Evolutionary conservation across 2,888 invertebrate genomes (phyloP).

Genomic region (Chirona hameri): DNA sequence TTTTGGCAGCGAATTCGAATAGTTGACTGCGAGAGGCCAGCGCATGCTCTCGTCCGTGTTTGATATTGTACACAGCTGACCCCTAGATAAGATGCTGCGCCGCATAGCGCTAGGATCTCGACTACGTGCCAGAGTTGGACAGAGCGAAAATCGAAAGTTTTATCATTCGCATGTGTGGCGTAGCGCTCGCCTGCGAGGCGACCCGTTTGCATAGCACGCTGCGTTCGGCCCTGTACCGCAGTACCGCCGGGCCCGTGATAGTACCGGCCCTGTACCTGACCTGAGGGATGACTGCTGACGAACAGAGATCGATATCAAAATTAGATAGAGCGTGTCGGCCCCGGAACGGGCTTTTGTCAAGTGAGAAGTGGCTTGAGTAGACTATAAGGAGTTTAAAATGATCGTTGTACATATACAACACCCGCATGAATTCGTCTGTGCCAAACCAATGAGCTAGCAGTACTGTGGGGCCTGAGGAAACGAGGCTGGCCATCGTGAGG

Average conservation of each 20-base stretch:
- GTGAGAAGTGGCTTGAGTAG: background rate
- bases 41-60: too few relatives aligned
- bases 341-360: background rate
- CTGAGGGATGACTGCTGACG: background rate
- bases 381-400: background rate
- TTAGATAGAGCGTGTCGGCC: background rate
- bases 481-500: too few relatives aligned
- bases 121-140: background rate
- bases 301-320: background rate
- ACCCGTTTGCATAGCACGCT: too few relatives aligned
- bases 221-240: too few relatives aligned
- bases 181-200: too few relatives aligned
- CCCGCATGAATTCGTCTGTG: background rate
- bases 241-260: background rate
- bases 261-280: background rate
- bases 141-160: background rate
- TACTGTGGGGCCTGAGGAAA: background rate
- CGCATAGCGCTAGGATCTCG: background rate
- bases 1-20: too few relatives aligned
- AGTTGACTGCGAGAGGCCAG: too few relatives aligned
- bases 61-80: background rate
- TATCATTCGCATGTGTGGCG: background rate
- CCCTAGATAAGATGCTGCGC: background rate
- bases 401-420: background rate
- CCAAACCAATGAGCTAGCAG: background rate